Conservation (phyloP, 2,888 invertebrate genomes). For the Ecliptopera silaceata region DNA sequence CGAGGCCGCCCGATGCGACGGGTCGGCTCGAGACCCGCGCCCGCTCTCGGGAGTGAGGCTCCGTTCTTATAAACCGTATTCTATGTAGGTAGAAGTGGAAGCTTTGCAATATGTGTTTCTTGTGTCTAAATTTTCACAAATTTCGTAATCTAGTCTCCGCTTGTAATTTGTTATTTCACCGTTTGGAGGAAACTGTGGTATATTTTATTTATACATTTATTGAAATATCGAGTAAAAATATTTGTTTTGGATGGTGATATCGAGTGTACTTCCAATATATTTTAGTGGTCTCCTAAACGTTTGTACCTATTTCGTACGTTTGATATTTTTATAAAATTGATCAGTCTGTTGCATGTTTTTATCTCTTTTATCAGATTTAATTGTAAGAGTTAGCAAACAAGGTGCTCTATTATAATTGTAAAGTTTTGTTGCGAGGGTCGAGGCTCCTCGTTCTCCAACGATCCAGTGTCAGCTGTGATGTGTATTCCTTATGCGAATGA, state of each 20-base stretch:
- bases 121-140: conserved; percentile 60
- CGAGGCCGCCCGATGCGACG: not conserved
- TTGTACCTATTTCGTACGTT: conserved; percentile 45
- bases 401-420: conserved; percentile 76
- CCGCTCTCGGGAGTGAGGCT: conserved; percentile 33
- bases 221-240: conserved; percentile 47
- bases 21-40: conserved; percentile 3
- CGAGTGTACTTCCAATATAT: conserved; percentile 60
- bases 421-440: conserved; percentile 72
- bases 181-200: conserved; percentile 46
- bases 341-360: conserved; percentile 67
- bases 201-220: conserved; percentile 51
- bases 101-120: conserved; percentile 50
- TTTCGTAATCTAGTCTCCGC: conserved; percentile 73
- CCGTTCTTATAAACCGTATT: conserved; percentile 59
- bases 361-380: conserved; percentile 59
- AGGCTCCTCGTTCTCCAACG: conserved; percentile 76
- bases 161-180: conserved; percentile 62
- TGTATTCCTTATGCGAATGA: conserved; percentile 83
- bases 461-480: conserved; percentile 79
- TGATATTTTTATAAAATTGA: conserved; percentile 62
- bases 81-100: conserved; percentile 52
- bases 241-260: conserved; percentile 53
- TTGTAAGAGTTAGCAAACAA: conserved; percentile 73
- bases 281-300: conserved; percentile 41